These are phyloP conservation scores for Takifugu bimaculatus DNA, from an alignment of 2,113 vertebrate species.

Conservation along the genomic window DNA sequence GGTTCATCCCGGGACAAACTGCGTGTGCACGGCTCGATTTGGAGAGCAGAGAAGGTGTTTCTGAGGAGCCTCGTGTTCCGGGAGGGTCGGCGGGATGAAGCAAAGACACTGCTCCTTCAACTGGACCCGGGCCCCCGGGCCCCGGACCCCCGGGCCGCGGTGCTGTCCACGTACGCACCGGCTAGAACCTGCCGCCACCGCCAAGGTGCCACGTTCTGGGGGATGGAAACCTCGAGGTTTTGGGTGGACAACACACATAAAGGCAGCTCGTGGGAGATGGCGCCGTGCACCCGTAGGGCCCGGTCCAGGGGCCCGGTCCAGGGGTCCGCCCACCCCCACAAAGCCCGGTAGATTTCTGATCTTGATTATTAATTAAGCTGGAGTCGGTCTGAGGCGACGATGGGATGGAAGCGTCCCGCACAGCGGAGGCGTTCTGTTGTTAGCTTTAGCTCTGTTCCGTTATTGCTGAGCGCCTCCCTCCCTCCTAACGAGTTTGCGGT, in stretches of 20 bases:
- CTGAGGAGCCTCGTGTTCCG: conserved; percentile 19
- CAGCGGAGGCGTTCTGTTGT: conserved; percentile 42
- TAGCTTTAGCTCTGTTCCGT: conserved; percentile 63
- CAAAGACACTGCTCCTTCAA: background rate
- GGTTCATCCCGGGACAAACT: conserved; percentile 27
- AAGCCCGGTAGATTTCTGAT: conserved; percentile 3
- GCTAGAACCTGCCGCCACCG: too few species aligned
- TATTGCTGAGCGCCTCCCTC: conserved; percentile 34
- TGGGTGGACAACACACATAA: too few species aligned
- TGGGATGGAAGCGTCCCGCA: too few species aligned
- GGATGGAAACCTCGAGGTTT: too few species aligned
- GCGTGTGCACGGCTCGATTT: background rate
- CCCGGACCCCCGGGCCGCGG: conserved; percentile 44
- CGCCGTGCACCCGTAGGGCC: too few species aligned
- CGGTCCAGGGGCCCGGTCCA: too few species aligned
- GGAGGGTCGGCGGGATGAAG: conserved; percentile 1
- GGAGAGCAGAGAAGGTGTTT: conserved; percentile 17
- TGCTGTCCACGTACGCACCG: too few species aligned
- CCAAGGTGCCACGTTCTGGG: too few species aligned
- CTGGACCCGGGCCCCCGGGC: too few species aligned
- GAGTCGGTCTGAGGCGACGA: conserved; percentile 77
- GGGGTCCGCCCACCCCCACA: too few species aligned
- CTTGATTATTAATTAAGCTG: conserved; percentile 89
- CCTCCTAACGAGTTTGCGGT: conserved; percentile 39
- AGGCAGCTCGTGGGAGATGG: too few species aligned